Percentiles rank a stretch among this genome's conserved stretches.
phyloP scores from a whole-genome alignment of 2,113 vertebrate species.

The Halcyon senegalensis region DNA sequence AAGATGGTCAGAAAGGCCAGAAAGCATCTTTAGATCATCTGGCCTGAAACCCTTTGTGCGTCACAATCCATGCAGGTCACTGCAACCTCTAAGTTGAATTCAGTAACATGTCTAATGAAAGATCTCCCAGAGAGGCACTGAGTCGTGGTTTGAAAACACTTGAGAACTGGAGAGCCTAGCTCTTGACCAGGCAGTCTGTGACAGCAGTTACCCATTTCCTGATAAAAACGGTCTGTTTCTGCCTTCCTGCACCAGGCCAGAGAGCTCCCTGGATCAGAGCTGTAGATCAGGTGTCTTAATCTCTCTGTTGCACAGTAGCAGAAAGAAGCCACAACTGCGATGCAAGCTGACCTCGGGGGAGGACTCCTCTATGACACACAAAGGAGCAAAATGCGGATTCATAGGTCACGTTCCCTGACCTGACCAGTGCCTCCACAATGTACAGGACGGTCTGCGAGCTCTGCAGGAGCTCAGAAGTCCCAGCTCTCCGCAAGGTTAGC shows the following conservation, averaged over 20 bases:
- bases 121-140: neutral
- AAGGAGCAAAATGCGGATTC: neutral
- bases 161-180: neutral
- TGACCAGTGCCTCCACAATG: neutral
- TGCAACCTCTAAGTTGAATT: neutral
- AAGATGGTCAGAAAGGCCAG: neutral
- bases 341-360: neutral
- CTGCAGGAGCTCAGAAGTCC: neutral
- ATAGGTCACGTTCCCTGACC: neutral
- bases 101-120: neutral
- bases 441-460: neutral
- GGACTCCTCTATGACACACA: neutral
- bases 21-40: neutral
- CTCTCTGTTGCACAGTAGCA: neutral
- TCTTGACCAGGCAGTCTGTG: neutral
- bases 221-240: neutral
- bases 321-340: neutral
- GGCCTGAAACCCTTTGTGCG: neutral
- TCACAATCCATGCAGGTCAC: neutral
- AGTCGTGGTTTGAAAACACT: neutral
- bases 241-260: neutral
- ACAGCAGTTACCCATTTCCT: neutral
- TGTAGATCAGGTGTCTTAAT: neutral
- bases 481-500: neutral
- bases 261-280: neutral